A percentile compares a stretch with the other conserved stretches of the same genome.
phyloP scores from a whole-genome alignment of 1,140 invertebrate genomes.

The Gryon sp. region DNA sequence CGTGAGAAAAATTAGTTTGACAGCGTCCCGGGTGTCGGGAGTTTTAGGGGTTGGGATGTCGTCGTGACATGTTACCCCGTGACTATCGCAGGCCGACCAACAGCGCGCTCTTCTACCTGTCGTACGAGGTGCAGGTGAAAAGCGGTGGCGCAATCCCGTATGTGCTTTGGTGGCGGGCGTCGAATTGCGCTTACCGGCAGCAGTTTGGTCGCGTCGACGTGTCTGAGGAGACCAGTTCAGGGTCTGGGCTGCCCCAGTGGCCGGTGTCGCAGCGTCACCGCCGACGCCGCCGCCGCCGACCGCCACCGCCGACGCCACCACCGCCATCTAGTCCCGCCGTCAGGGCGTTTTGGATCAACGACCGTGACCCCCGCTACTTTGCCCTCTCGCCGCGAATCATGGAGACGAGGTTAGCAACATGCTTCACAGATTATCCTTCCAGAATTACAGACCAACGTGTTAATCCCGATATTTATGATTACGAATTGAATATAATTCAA shows the following conservation, averaged over 20 bases:
- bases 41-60: conserved; percentile 62
- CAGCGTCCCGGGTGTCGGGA: conserved; percentile 29
- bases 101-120: conserved; percentile 50
- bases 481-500: too few relatives aligned
- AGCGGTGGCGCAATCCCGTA: conserved; percentile 67
- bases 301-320: conserved; percentile 26
- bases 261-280: conserved; percentile 44
- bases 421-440: neutral
- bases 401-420: conserved; percentile 76
- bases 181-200: conserved; percentile 56
- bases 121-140: conserved; percentile 66
- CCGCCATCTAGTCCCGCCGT: conserved; percentile 34
- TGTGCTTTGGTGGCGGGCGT: conserved; percentile 72
- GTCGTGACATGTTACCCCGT: conserved; percentile 76
- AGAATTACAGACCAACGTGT: too few relatives aligned
- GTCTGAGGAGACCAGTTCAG: conserved; percentile 12
- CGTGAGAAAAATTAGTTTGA: too few relatives aligned
- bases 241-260: conserved; percentile 31
- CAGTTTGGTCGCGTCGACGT: conserved; percentile 28
- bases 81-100: conserved; percentile 60
- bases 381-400: conserved; percentile 66
- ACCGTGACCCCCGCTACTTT: conserved; percentile 53
- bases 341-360: conserved; percentile 40
- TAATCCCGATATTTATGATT: too few relatives aligned
- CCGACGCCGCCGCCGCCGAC: conserved; percentile 42